Evolutionary conservation across 2,888 invertebrate genomes (phyloP).

Genomic region (Drosophila formosana): DNA sequence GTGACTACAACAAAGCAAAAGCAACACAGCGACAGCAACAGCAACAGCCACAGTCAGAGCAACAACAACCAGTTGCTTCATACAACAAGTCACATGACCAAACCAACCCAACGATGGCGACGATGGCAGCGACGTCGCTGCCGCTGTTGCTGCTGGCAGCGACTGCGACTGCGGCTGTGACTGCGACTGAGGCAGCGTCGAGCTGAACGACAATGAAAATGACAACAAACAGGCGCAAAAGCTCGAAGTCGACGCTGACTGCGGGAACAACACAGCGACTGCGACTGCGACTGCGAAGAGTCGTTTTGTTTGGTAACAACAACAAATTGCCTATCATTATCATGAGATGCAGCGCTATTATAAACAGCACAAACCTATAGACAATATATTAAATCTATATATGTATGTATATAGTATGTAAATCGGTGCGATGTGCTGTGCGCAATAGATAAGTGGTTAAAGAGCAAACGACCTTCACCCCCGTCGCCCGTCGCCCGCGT

Average conservation of each 20-base stretch:
- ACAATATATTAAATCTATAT: constrained; percentile 5
- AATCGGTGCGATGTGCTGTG: background rate
- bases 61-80: constrained; percentile 77
- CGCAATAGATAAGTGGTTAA: constrained; percentile 22
- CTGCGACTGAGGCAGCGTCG: constrained; percentile 9
- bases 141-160: constrained; percentile 30
- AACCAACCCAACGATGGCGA: constrained; percentile 69
- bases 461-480: constrained; percentile 63
- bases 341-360: constrained; percentile 48
- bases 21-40: constrained; percentile 21
- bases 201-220: constrained; percentile 51
- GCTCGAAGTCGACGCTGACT: constrained; percentile 9
- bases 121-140: constrained; percentile 41
- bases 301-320: constrained; percentile 38
- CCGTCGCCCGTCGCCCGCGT: constrained; percentile 40
- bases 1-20: constrained; percentile 67
- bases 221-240: constrained; percentile 44
- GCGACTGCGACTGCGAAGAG: constrained; percentile 12
- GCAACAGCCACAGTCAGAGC: constrained; percentile 31
- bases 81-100: constrained; percentile 80
- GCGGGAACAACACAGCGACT: constrained; percentile 22
- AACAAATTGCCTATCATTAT: constrained; percentile 55
- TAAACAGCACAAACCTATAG: constrained; percentile 11
- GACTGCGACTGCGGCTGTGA: constrained; percentile 33
- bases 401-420: no score